Evolutionary conservation across 2,113 vertebrate genomes (phyloP).

Genomic region (Laticauda laticaudata): DNA sequence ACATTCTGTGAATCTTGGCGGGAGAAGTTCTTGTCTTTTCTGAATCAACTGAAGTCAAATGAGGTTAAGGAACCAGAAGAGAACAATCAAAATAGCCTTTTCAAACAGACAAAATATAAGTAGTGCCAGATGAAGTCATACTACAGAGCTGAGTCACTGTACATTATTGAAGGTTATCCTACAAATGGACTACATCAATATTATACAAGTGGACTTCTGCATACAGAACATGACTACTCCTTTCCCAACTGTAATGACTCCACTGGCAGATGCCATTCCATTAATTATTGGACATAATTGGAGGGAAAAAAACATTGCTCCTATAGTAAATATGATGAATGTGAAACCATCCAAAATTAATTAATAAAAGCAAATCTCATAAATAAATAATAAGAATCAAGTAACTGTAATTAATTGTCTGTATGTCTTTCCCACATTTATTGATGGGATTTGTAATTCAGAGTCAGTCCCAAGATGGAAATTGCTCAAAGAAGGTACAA

Average conservation of each 20-base stretch:
- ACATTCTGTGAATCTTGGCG: neutral
- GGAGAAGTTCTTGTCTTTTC: neutral
- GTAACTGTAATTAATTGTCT: no score
- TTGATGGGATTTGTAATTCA: no score
- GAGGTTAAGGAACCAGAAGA: neutral
- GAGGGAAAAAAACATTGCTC: neutral
- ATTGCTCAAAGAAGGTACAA: no score
- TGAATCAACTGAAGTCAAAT: neutral
- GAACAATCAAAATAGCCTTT: constrained; percentile 49
- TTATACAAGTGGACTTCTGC: neutral
- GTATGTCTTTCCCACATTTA: no score
- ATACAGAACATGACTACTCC: neutral
- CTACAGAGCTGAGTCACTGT: neutral
- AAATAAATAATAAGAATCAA: neutral
- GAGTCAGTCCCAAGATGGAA: no score
- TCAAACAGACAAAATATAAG: constrained; percentile 40
- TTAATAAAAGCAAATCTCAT: constrained; percentile 32
- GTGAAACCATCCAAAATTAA: neutral
- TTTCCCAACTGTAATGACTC: neutral
- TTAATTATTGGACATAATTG: neutral
- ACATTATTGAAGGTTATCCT: neutral
- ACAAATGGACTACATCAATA: neutral
- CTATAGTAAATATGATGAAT: neutral
- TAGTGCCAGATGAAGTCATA: neutral
- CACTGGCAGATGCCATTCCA: neutral